Conservation (phyloP, 2,113 vertebrate genomes). For the Nycticorax nycticorax region DNA sequence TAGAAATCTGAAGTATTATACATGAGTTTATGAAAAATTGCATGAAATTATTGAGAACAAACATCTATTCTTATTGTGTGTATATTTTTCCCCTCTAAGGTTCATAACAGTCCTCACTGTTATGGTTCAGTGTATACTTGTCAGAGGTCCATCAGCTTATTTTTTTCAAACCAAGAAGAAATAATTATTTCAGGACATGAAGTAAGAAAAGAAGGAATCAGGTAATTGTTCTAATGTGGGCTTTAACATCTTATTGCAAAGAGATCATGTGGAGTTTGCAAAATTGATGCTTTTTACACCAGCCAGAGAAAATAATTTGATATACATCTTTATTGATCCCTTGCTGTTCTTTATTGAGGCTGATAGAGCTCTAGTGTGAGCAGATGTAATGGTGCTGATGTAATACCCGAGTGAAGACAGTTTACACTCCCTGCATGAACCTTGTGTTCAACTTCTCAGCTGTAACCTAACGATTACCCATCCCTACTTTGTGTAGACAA, state of each 20-base stretch:
- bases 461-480: neutral
- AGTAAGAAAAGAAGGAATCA: conserved; percentile 87
- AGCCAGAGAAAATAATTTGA: neutral
- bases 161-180: conserved; percentile 93
- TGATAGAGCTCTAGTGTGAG: neutral
- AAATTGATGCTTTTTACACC: neutral
- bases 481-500: neutral
- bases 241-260: neutral
- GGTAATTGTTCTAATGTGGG: conserved; percentile 70
- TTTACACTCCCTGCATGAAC: neutral
- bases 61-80: neutral
- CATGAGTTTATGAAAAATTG: neutral
- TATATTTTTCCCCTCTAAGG: conserved; percentile 70
- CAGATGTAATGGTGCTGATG: neutral
- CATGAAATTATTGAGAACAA: neutral
- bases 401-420: neutral
- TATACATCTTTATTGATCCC: neutral
- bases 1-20: neutral
- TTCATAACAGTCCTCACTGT: conserved; percentile 93
- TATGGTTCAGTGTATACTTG: conserved; percentile 87
- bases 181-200: conserved; percentile 91
- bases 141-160: conserved; percentile 89
- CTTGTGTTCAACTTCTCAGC: neutral
- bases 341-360: neutral
- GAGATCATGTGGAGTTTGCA: neutral